These are phyloP conservation scores for Leptarthrus brevirostris DNA, from an alignment of 2,888 invertebrate genomes.

Conservation along the genomic window DNA sequence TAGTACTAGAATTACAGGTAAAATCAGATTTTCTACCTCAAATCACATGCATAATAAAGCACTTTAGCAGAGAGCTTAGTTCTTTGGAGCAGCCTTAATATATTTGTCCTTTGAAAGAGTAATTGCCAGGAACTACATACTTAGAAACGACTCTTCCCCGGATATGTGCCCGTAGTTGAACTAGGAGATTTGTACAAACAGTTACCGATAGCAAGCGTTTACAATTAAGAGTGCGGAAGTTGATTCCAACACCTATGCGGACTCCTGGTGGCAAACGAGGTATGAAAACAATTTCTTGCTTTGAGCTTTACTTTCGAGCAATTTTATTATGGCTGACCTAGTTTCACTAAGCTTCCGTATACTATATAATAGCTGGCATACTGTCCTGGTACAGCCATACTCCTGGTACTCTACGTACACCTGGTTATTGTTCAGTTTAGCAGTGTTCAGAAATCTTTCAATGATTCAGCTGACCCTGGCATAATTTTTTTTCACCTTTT, in stretches of 20 bases:
- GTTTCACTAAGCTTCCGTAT: constrained; percentile 1
- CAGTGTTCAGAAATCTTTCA: no score
- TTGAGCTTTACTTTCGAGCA: constrained; percentile 17
- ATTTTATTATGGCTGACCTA: constrained; percentile 22
- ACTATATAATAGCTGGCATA: no score
- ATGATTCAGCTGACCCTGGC: no score
- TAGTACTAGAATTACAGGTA: not conserved
- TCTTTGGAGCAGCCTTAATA: not conserved
- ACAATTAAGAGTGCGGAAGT: constrained; percentile 1
- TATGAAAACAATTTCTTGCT: constrained; percentile 11
- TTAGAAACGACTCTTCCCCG: not conserved
- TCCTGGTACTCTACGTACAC: no score
- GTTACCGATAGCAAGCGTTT: not conserved
- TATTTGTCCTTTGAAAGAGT: not conserved
- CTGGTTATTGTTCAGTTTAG: no score
- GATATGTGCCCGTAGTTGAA: not conserved
- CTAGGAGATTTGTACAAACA: not conserved
- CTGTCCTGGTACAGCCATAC: no score
- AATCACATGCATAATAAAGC: not conserved
- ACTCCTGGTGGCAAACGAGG: not conserved
- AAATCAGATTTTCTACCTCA: constrained; percentile 6
- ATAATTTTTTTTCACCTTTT: no score
- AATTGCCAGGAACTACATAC: constrained; percentile 9
- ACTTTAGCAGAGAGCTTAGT: not conserved
- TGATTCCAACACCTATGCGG: constrained; percentile 16